Percentiles rank a stretch among this genome's conserved stretches.
Evolutionary conservation across 2,797 vertebrate species (phyloP).

Genomic region (Gouania willdenowi): DNA sequence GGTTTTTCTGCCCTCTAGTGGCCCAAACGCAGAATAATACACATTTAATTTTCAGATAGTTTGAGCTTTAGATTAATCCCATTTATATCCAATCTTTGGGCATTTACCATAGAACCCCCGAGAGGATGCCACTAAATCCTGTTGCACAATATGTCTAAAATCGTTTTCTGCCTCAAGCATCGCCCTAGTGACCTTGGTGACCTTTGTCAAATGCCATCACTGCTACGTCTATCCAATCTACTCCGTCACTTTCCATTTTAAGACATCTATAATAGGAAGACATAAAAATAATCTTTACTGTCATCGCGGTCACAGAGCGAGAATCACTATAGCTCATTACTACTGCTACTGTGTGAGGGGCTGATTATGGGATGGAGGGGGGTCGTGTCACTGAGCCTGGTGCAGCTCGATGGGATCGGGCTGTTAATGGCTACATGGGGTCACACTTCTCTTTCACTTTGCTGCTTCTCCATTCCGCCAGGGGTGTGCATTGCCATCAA

Average conservation of each 20-base stretch:
- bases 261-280: constrained; percentile 42
- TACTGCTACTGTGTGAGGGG: constrained; percentile 43
- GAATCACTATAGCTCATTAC: constrained; percentile 62
- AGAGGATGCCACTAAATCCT: constrained; percentile 39
- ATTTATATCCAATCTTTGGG: constrained; percentile 10
- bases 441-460: constrained; percentile 33
- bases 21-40: not conserved
- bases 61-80: constrained; percentile 5
- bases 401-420: constrained; percentile 32
- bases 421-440: constrained; percentile 33
- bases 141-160: constrained; percentile 44
- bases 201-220: constrained; percentile 59
- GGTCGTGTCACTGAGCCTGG: constrained; percentile 30
- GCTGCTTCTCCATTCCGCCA: constrained; percentile 19
- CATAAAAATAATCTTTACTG: constrained; percentile 63
- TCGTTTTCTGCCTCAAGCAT: constrained; percentile 8
- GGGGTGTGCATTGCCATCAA: no score
- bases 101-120: constrained; percentile 34
- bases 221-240: constrained; percentile 20
- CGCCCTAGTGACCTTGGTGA: constrained; percentile 17
- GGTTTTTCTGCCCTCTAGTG: not conserved
- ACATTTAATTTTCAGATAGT: not conserved
- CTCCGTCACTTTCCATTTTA: constrained; percentile 37
- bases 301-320: constrained; percentile 34
- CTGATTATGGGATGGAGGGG: constrained; percentile 55